A percentile compares a stretch with the other conserved stretches of the same genome.
phyloP scores from a whole-genome alignment of 2,797 vertebrate species.

The Sebastes trivittatus region DNA sequence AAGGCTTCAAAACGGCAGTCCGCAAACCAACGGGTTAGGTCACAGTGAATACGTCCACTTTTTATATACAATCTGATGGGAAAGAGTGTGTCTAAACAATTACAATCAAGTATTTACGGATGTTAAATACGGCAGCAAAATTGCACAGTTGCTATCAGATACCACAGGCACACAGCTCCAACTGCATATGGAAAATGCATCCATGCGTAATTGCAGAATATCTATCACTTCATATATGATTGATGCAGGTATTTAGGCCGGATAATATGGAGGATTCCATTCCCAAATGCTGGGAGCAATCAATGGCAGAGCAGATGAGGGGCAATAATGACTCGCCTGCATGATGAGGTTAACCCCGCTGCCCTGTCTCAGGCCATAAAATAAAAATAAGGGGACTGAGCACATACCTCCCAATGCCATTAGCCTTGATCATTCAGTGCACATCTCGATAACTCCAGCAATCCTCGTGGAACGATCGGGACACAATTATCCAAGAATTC shows the following conservation, averaged over 20 bases:
- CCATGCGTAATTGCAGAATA: constrained; percentile 57
- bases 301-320: constrained; percentile 75
- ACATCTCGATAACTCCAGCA: constrained; percentile 28
- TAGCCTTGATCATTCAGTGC: constrained; percentile 52
- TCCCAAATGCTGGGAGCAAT: constrained; percentile 77
- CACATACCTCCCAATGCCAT: constrained; percentile 47
- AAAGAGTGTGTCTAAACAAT: too few relatives aligned
- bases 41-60: too few relatives aligned
- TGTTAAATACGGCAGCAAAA: constrained; percentile 26
- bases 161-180: constrained; percentile 9
- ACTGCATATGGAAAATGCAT: constrained; percentile 25
- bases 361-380: constrained; percentile 67
- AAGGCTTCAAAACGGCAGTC: too few relatives aligned
- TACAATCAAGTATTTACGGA: constrained; percentile 11
- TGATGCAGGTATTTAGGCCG: constrained; percentile 68
- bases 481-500: constrained; percentile 12
- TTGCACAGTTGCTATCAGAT: constrained; percentile 7
- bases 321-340: constrained; percentile 69
- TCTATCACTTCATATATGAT: constrained; percentile 70
- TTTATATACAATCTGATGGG: too few relatives aligned
- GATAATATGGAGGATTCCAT: constrained; percentile 67
- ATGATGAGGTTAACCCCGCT: constrained; percentile 72
- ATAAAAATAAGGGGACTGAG: constrained; percentile 64
- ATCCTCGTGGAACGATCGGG: constrained; percentile 12
- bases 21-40: accelerated